Evolutionary conservation across 2,888 invertebrate species (phyloP), one percentile per base, ranked within the genome.

Genomic region (Ischnura elegans): DNA sequence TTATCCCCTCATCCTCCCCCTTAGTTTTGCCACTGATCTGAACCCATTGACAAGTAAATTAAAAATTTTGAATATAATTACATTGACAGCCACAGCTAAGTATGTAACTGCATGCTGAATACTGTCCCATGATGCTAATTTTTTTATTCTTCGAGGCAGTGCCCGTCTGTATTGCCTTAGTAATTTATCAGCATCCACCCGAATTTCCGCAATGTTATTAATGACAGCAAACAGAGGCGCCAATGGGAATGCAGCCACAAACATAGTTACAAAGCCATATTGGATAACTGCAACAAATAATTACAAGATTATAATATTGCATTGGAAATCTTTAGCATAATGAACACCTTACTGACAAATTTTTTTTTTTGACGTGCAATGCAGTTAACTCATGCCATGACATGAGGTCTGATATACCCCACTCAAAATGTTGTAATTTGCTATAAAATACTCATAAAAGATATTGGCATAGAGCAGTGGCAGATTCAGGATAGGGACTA

Each of bases 181-280:
- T 98, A 99, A 99, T 96, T 99, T 99, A 96, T 98, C 99, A 0
- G 99, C 99, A 95, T 99, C 99, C 95, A 99, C 96, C 0, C 98
- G 97, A 93, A 99, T 99, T 96, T 99, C 99, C 0, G 99, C 98
- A 51, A 99, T 98, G 95, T 99, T 99, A 96, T 99, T 99, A 16
- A 99, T 96, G 4, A 99, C 96, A 0, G 99, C 99, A 95, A 99
- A 99, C 0, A 99, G 96, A 0, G 99, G 99, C 0, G 99, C 99
- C 94, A 99, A 96, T 0, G 99, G 99, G 95, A 99, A 99, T 0
- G 99, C 99, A 0, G 99, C 99, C 94, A 99, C 99, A 96, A 99
- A 99, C 0, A 99, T 96, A 0, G 99, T 99, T 0, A 99, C 98
- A 96, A 99, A 99, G 0, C 99, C 99, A 95, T 99, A 99, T 96